phyloP scores from a whole-genome alignment of 2,888 invertebrate genomes.

The Lamellibrachia columna region DNA sequence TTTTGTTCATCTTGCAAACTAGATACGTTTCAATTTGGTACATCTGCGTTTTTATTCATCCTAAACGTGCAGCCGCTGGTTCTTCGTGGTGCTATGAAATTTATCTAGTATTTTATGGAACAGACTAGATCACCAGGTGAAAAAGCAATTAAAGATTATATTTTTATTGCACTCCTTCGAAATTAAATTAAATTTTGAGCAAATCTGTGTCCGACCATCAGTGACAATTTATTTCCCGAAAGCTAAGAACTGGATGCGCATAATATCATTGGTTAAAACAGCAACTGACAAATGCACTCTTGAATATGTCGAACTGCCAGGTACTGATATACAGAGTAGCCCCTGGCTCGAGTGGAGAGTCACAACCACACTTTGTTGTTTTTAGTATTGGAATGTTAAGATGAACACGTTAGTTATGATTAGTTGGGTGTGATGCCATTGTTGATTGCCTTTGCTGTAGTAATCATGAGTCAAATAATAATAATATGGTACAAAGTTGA shows the following conservation, averaged over 20 bases:
- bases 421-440: background rate
- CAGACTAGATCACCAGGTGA: background rate
- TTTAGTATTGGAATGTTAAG: background rate
- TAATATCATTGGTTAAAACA: no score
- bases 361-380: background rate
- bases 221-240: no score
- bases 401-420: background rate
- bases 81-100: background rate
- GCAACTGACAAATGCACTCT: no score
- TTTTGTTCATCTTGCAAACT: background rate
- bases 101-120: background rate
- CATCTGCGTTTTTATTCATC: background rate
- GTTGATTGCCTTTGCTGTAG: background rate
- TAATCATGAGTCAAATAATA: slow-evolving; percentile 1
- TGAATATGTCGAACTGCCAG: no score
- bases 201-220: no score
- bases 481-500: background rate
- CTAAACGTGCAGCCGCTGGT: background rate
- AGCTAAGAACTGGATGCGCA: no score
- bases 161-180: no score
- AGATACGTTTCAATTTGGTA: background rate
- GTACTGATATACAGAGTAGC: no score
- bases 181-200: no score
- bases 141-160: no score
- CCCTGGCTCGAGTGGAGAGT: no score